Percentiles rank a stretch among this genome's conserved stretches.
Evolutionary conservation across 92 coral and sea anemone species (phyloP).

Genomic region (Zoanthus sansibaricus): DNA sequence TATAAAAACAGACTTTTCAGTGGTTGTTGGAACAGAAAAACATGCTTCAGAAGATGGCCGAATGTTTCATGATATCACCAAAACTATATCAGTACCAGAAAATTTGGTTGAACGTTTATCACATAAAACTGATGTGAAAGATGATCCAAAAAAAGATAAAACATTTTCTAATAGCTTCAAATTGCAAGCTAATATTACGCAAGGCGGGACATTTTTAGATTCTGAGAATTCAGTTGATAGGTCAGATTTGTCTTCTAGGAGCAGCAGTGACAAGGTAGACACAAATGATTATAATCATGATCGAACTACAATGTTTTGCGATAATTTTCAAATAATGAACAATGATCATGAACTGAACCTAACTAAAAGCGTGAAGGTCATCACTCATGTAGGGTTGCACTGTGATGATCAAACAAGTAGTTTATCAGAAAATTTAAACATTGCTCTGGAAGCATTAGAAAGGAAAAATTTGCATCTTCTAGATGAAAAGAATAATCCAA

Average conservation of each 20-base stretch:
- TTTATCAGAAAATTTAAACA: background rate
- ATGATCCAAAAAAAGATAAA: slow-evolving; percentile 8
- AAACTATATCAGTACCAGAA: slow-evolving; percentile 61
- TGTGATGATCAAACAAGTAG: background rate
- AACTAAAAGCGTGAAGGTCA: background rate
- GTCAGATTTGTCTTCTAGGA: slow-evolving; percentile 3
- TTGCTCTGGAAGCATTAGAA: background rate
- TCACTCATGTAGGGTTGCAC: background rate
- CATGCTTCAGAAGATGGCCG: background rate
- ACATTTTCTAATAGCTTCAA: slow-evolving; percentile 40
- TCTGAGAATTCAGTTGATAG: background rate
- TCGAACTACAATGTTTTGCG: background rate
- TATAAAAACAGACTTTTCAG: background rate
- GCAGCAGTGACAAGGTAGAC: background rate
- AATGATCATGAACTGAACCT: background rate
- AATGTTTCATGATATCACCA: slow-evolving; percentile 49
- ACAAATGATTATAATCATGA: background rate
- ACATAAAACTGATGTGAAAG: background rate
- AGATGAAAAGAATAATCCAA: background rate
- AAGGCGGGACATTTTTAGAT: background rate
- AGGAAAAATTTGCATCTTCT: background rate
- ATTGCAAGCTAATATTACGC: background rate
- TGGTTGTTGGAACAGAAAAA: background rate
- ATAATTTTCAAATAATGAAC: background rate
- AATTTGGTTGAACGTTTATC: slow-evolving; percentile 30